Evolutionary conservation across 2,113 vertebrate genomes (phyloP).

Genomic region (Protomyctophum bolini): DNA sequence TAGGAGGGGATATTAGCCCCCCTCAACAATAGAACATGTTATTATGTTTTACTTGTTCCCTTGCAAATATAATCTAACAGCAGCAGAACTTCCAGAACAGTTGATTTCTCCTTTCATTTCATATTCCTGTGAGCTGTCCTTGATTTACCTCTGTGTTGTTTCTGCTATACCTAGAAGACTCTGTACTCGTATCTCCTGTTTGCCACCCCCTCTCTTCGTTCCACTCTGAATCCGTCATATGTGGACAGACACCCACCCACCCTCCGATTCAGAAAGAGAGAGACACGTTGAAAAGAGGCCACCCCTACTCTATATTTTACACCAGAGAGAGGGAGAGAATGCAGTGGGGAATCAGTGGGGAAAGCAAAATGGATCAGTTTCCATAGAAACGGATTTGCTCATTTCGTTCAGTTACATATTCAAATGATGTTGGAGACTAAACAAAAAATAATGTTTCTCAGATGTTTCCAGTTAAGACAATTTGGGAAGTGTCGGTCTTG

Average conservation of each 20-base stretch:
- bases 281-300: conserved; percentile 39
- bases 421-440: conserved; percentile 16
- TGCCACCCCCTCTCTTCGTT: conserved; percentile 26
- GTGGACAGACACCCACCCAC: conserved; percentile 44
- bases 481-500: conserved; percentile 6
- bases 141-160: conserved; percentile 8
- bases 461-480: not conserved
- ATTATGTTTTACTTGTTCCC: too few species aligned
- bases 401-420: conserved; percentile 1
- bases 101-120: not conserved
- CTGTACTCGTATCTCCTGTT: not conserved
- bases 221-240: conserved; percentile 33
- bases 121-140: conserved; percentile 5
- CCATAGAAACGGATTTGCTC: conserved; percentile 54
- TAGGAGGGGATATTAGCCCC: too few species aligned
- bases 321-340: conserved; percentile 22
- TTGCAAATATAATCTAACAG: too few species aligned
- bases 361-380: conserved; percentile 33
- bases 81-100: too few species aligned
- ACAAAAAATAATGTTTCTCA: conserved; percentile 11
- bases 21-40: too few species aligned
- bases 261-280: conserved; percentile 33
- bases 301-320: conserved; percentile 42
- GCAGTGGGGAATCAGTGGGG: conserved; percentile 9
- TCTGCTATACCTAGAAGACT: too few species aligned